Percentiles rank a stretch among this genome's conserved stretches.
These are phyloP conservation scores for Corynorhinus townsendii DNA, from an alignment of 2,113 vertebrate genomes.

Conservation along the genomic window DNA sequence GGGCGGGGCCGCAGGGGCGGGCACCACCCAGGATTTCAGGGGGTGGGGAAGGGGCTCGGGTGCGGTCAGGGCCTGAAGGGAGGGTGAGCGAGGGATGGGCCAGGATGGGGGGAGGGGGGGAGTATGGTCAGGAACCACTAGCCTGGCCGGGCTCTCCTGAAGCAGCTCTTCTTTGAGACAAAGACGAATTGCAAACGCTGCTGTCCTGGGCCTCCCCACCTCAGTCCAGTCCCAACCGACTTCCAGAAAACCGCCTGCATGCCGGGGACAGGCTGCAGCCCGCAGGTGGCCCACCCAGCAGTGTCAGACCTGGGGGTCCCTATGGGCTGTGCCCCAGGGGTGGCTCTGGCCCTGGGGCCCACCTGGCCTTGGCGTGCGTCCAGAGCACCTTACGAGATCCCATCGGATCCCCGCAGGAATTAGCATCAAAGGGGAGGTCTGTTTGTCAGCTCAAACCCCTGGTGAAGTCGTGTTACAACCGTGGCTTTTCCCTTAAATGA, in stretches of 20 bases:
- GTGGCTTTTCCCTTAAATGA: not conserved
- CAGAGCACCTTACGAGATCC: no score
- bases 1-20: not conserved
- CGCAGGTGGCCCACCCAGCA: not conserved
- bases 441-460: not conserved
- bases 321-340: not conserved
- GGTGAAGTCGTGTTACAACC: not conserved
- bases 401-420: not conserved
- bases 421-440: not conserved
- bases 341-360: not conserved
- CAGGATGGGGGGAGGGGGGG: not conserved
- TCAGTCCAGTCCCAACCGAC: not conserved
- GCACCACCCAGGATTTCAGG: not conserved
- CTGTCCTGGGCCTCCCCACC: accelerated
- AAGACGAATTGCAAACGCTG: accelerated
- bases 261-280: not conserved
- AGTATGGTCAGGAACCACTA: not conserved
- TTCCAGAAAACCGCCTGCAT: accelerated
- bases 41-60: not conserved
- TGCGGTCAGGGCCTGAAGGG: not conserved
- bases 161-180: not conserved
- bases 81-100: not conserved
- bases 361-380: not conserved
- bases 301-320: not conserved
- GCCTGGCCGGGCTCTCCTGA: not conserved